These are phyloP conservation scores for Ylistrum balloti DNA, from an alignment of 1,140 invertebrate species.

Conservation along the genomic window DNA sequence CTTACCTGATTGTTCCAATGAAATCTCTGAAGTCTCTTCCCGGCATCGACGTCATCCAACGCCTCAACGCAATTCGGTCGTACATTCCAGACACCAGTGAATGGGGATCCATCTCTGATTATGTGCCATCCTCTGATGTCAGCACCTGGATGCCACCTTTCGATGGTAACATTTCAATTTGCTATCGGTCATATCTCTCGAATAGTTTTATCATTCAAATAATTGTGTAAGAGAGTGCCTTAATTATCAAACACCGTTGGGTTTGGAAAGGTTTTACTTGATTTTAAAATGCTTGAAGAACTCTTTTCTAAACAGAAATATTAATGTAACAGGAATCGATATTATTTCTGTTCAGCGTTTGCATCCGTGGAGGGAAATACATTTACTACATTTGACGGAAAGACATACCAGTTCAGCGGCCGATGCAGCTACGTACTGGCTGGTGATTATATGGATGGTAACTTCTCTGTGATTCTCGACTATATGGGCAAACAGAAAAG, in stretches of 20 bases:
- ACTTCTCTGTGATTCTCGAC: constrained; percentile 83
- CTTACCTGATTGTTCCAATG: constrained; percentile 94
- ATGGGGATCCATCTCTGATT: constrained; percentile 43
- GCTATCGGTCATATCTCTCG: too few species aligned
- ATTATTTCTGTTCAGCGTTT: constrained; percentile 80
- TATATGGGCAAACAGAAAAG: constrained; percentile 80
- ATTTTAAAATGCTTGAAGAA: too few species aligned
- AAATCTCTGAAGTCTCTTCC: constrained; percentile 94
- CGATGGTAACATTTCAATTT: constrained; percentile 55
- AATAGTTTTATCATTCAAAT: too few species aligned
- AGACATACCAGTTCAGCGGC: constrained; percentile 88
- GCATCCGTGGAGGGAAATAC: constrained; percentile 89
- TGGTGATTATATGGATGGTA: constrained; percentile 88
- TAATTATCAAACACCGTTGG: too few species aligned
- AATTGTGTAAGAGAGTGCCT: too few species aligned
- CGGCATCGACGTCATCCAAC: constrained; percentile 77
- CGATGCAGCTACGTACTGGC: constrained; percentile 91
- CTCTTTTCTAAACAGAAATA: too few species aligned
- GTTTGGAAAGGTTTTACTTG: too few species aligned
- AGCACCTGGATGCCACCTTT: constrained; percentile 72
- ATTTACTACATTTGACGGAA: constrained; percentile 92
- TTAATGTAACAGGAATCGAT: too few species aligned
- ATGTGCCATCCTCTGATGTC: constrained; percentile 61
- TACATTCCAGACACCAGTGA: constrained; percentile 55
- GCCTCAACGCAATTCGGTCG: not conserved